phyloP scores from a whole-genome alignment of 1,140 invertebrate species.

The Panulirus ornatus region DNA sequence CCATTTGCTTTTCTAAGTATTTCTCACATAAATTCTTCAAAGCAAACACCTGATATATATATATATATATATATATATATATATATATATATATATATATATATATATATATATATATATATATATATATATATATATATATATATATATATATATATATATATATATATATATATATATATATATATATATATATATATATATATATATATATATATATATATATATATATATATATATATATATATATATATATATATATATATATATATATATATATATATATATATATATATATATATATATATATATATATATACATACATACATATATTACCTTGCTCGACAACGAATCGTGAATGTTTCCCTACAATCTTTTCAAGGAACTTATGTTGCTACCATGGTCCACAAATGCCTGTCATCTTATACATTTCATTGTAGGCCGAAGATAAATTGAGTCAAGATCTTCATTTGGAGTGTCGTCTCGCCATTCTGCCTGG shows the following conservation, averaged over 20 bases:
- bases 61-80: slow-evolving; percentile 14
- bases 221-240: neutral
- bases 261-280: neutral
- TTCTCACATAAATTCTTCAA: too few species aligned
- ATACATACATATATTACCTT: slow-evolving; percentile 5
- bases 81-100: slow-evolving; percentile 14
- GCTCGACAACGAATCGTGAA: too few species aligned
- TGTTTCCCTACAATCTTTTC: too few species aligned
- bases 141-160: neutral
- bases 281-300: slow-evolving; percentile 14
- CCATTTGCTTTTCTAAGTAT: too few species aligned
- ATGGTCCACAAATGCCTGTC: too few species aligned
- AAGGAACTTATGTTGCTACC: too few species aligned
- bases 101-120: slow-evolving; percentile 14
- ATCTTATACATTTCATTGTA: too few species aligned
- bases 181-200: slow-evolving; percentile 14
- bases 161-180: slow-evolving; percentile 14
- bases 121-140: slow-evolving; percentile 5
- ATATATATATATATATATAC: slow-evolving; percentile 13
- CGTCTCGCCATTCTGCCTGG: too few species aligned
- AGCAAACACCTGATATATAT: too few species aligned
- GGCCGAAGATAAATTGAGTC: too few species aligned
- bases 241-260: neutral
- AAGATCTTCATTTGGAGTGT: too few species aligned
- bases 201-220: slow-evolving; percentile 14